A percentile compares a stretch with the other conserved stretches of the same genome.
phyloP scores from a whole-genome alignment of 2,113 vertebrate species.

The Hydropotes inermis region DNA sequence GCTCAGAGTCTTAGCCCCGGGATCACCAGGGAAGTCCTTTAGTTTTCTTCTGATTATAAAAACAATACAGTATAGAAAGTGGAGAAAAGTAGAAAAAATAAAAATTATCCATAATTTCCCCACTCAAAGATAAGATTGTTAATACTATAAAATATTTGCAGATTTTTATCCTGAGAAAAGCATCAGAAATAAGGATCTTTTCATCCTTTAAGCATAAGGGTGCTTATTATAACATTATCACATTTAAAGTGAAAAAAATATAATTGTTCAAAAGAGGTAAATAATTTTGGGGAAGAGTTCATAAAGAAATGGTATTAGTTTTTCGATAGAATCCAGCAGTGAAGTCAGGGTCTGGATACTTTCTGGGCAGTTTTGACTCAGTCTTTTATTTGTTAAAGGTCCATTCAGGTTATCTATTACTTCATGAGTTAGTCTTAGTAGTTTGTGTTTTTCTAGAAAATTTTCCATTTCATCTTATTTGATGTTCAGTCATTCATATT shows the following conservation, averaged over 20 bases:
- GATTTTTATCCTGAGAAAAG: neutral
- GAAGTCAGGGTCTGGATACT: neutral
- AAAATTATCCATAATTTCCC: neutral
- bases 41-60: neutral
- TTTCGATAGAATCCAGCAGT: neutral
- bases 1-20: neutral
- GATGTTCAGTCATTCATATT: neutral
- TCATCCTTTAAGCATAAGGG: neutral
- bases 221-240: neutral
- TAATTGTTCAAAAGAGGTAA: neutral
- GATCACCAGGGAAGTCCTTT: neutral
- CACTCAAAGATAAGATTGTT: neutral
- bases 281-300: neutral
- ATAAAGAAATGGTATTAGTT: neutral
- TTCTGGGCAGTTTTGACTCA: neutral
- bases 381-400: neutral
- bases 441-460: neutral
- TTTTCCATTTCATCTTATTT: neutral
- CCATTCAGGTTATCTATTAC: neutral
- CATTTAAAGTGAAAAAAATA: neutral
- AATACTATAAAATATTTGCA: neutral
- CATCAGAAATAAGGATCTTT: neutral
- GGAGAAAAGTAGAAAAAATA: neutral
- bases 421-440: neutral
- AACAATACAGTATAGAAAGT: neutral